Evolutionary conservation across 2,888 invertebrate species (phyloP), one percentile per base, ranked within the genome.

Genomic region (Tipula confusa): DNA sequence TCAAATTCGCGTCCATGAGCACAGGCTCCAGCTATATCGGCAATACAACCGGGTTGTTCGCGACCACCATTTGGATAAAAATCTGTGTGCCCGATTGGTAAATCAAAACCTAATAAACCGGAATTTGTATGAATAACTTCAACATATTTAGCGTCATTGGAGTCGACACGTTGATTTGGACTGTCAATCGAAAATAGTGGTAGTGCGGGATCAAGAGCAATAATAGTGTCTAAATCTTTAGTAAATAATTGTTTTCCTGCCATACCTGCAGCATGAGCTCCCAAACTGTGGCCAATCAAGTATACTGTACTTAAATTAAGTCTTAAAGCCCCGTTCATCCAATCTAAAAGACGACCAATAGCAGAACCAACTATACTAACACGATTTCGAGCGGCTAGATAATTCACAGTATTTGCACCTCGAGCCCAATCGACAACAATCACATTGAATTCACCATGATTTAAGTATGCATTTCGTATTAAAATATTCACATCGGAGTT

Each of bases 401-500:
- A 93, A 85, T 92, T 92, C 4, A 91, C 88, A 83, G 91, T 92
- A 1, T 86, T 86, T 0, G 92, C 92, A 1, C 92, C 92, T 0
- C 87, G 88, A n/a, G 91, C 90, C 92, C 92, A 93, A 85, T 93
- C 93, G 3, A 93, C 91, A 0, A 91, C 91, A 80, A 93, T 91
- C 84, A 93, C 91, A 85, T 93, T 93, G 84, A 91, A 88, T 84
- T 92, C 91, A 43, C 91, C 92, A 1, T 89, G 88, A 81, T 90
- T 89, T 15, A 93, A 88, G 86, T 92, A 92, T 0, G 92, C 92
- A 9, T 29, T 33, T 6, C 31, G 33, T 0, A 36, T 7, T 11
- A 33, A 15, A 18, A 9, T 18, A 36, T 82, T 82, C 9, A 82
- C 33, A 11, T 1, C 18, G 7, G 82, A 15, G 0, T 86, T 87